These are phyloP conservation scores for Andricus curvator DNA, from an alignment of 2,888 invertebrate genomes.

Conservation along the genomic window DNA sequence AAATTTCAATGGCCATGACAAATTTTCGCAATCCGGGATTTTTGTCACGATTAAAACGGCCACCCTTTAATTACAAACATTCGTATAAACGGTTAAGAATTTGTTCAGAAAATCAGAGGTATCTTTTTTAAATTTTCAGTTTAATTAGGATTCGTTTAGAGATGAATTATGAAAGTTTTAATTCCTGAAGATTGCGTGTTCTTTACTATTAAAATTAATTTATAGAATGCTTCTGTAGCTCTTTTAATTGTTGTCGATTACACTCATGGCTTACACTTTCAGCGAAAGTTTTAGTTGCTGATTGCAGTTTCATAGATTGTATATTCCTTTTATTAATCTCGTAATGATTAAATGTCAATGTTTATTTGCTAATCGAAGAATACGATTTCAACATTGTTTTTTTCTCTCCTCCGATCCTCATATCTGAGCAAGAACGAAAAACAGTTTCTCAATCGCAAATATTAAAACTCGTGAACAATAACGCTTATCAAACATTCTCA, in stretches of 20 bases:
- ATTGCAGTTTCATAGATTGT: not conserved
- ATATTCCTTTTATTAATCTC: not conserved
- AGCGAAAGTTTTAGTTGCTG: not conserved
- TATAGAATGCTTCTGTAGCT: not conserved
- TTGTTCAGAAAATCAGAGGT: not conserved
- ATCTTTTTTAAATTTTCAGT: not conserved
- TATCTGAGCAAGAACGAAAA: not conserved
- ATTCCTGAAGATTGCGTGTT: not conserved
- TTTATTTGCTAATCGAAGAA: not conserved
- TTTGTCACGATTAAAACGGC: no score
- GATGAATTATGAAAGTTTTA: not conserved
- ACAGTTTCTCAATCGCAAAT: not conserved
- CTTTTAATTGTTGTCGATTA: not conserved
- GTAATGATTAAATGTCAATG: not conserved
- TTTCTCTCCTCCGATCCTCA: not conserved
- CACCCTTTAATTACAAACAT: no score
- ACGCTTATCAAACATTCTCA: not conserved
- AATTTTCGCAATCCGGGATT: no score
- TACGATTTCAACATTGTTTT: not conserved
- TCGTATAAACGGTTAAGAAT: not conserved
- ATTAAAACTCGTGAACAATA: not conserved
- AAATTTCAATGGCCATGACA: no score
- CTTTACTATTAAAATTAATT: not conserved
- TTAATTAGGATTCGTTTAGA: not conserved
- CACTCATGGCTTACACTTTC: not conserved